Base-by-base conservation (phyloP, 2,113 vertebrate genomes). In the Neodontobutis hainanensis region DNA sequence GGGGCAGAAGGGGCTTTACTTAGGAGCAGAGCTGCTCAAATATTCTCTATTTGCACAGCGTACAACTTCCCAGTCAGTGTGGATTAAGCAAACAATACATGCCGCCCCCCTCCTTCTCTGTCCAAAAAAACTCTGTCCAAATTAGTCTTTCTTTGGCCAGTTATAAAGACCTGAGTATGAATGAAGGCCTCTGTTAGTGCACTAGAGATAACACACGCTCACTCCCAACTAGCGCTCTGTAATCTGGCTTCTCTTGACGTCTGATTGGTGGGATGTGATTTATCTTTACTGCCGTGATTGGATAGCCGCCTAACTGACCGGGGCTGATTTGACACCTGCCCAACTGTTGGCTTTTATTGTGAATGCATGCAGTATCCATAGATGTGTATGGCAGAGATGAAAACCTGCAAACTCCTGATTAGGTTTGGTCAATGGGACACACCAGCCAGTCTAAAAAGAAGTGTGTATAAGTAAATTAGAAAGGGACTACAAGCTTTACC, bases 1-100 rank as follows among this genome's bases (percentile, higher is more conserved):
- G 79, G 81, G 76, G 83, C 82, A 82, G 78, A 85, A 83, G 87
- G 83, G 78, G 84, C 83, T 90, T 89, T 86, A 80, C 85, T 85
- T 77, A 67, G 14, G 68, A 70, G 68, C 78, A 71, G 86, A 77
- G 79, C 87, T 88, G 75, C 89, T 89, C 82, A 92, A 90, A 92
- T 88, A 90, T 89, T 87, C 86, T 68, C 63, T 90, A 90, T 91
- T 90, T 92, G 89, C 87, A 87, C 87, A 88, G 80, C 72, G 87
- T 90, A 91, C 87, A 90, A 90, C 89, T 91, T 91, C 87, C 88
- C 87, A 91, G 90, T 92, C 85, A 90, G 81, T 86, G 82, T 77
- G 86, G 88, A 91, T 91, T 92, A 91, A 80, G 75, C 88, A 90
- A 91, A 91, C 87, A 90, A 92, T 91, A 72, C 83, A 44, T 14